phyloP scores from a whole-genome alignment of 2,888 invertebrate genomes.

The Scaptomyza flava region DNA sequence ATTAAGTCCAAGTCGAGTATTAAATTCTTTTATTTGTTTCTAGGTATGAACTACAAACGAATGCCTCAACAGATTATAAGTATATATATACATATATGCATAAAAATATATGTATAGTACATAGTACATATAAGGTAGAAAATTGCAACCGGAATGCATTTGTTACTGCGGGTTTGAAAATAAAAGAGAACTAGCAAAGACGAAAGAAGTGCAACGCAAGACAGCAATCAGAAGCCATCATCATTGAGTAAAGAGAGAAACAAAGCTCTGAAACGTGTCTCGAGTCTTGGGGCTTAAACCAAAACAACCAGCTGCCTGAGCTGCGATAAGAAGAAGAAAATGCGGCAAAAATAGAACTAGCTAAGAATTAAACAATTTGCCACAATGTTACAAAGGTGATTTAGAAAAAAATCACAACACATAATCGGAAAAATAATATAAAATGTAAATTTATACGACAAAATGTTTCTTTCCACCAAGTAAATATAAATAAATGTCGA shows the following conservation, averaged over 20 bases:
- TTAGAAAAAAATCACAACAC: neutral
- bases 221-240: constrained; percentile 33
- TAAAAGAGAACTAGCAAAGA: constrained; percentile 18
- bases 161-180: constrained; percentile 32
- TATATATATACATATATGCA: constrained; percentile 10
- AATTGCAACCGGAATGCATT: constrained; percentile 72
- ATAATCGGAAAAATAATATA: neutral
- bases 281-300: neutral
- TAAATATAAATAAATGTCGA: too few species aligned
- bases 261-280: constrained; percentile 30
- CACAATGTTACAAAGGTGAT: neutral
- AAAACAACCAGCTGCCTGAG: constrained; percentile 13
- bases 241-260: constrained; percentile 10
- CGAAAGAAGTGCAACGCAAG: constrained; percentile 22
- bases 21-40: constrained; percentile 69
- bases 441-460: neutral
- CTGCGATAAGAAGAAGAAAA: neutral
- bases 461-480: too few species aligned
- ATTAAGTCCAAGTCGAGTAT: constrained; percentile 67
- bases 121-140: constrained; percentile 67
- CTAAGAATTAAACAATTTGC: constrained; percentile 2
- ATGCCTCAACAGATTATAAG: constrained; percentile 37
- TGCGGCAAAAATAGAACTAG: neutral
- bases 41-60: constrained; percentile 34
- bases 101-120: constrained; percentile 19